Base-by-base conservation (phyloP, 2,888 invertebrate genomes). In the Unio pictorum region DNA sequence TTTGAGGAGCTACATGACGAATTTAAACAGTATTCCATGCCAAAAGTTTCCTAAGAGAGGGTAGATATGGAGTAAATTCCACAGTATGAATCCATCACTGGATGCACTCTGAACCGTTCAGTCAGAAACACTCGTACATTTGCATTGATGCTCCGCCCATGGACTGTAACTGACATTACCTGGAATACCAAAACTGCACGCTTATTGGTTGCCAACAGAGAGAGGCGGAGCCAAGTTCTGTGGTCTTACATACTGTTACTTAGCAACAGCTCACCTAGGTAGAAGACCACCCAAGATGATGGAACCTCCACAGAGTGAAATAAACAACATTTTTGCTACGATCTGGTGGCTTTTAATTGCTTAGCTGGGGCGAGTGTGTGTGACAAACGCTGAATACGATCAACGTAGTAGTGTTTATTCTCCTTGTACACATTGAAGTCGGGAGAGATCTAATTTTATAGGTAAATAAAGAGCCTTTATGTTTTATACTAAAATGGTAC, bases 231-330 rank as follows among this genome's bases (percentile, higher is more conserved):
- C 83, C 82, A 80, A 82, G 83, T 84, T 83, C 84, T 84, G 79
- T 82, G 80, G 82, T 83, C 85, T 80, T 76, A 85, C 86, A 88
- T 89, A 68, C 87, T 86, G 88, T 89, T 88, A 87, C 89, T 78
- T 81, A 83, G 89, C 88, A 88, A 88, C 89, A 81, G 86, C 86
- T 87, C 88, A 84, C 88, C 87, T 82, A 85, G 81, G 86, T 85
- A 79, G 84, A 73, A 81, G 89, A 87, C 89, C 89, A 88, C 89
- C 86, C 89, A 89, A 80, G 86, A 78, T 66, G 87, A 68, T 65
- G 69, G 84, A 83, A 80, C 82, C 81, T 76, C 81, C 80, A 76
- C 81, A 75, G 74, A 76, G 82, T 74, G 74, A 78, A 77, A 81
- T 81, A 83, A 81, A 81, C 81, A 81, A 81, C 81, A 81, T 81